These are phyloP conservation scores for Trachurus trachurus DNA, from an alignment of 2,797 vertebrate genomes.

Conservation along the genomic window DNA sequence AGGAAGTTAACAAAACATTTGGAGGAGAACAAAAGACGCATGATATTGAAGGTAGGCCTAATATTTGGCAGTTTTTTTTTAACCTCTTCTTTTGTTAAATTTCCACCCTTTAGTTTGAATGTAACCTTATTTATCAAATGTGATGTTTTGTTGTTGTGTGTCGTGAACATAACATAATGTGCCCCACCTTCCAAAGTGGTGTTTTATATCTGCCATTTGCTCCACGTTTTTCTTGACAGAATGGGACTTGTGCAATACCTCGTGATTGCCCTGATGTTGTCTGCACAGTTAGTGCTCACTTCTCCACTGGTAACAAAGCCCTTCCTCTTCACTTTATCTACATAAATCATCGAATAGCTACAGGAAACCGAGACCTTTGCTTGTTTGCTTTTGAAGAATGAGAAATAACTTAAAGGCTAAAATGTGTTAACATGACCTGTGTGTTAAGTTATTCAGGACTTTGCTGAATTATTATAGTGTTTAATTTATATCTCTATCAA, in stretches of 20 bases:
- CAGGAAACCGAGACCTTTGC: neutral
- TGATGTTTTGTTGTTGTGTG: too few species aligned
- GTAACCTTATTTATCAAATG: neutral
- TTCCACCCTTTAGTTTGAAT: neutral
- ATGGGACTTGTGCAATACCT: constrained; percentile 68
- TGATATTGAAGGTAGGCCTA: constrained; percentile 51
- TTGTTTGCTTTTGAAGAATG: neutral
- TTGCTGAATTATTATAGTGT: neutral
- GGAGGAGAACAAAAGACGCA: constrained; percentile 24
- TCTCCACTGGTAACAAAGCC: constrained; percentile 55
- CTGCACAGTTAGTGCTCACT: constrained; percentile 40
- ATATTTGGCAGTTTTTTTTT: neutral
- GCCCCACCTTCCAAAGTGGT: neutral
- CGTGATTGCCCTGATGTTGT: constrained; percentile 42
- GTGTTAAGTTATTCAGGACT: constrained; percentile 13
- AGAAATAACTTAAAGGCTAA: neutral
- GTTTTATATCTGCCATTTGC: neutral
- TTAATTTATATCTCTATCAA: constrained; percentile 20
- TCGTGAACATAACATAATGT: neutral
- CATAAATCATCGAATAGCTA: neutral
- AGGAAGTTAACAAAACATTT: constrained; percentile 46
- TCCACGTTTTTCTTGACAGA: constrained; percentile 28
- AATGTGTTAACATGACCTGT: constrained; percentile 14
- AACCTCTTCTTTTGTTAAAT: neutral
- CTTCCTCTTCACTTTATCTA: neutral